These are phyloP conservation scores for Plecotus auritus DNA, from an alignment of 2,113 vertebrate genomes.

Conservation along the genomic window DNA sequence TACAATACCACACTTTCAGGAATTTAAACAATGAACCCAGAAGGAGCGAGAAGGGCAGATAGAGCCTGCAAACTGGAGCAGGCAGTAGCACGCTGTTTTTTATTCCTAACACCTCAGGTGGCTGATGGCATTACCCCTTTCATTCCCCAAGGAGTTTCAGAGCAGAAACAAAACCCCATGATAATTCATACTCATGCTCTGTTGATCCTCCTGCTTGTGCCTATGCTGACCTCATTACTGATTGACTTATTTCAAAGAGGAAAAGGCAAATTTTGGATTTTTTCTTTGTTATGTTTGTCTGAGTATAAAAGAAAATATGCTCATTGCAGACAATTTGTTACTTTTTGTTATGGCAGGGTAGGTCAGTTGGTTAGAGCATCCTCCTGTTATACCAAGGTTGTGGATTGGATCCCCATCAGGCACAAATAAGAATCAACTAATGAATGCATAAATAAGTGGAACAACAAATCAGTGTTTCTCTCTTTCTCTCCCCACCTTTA, in stretches of 20 bases:
- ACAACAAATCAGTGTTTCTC: no score
- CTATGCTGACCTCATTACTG: slow-evolving; percentile 40
- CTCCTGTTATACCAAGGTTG: no score
- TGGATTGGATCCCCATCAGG: no score
- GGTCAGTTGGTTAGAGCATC: no score
- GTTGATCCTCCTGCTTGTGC: not conserved
- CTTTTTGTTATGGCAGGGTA: no score
- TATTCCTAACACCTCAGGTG: not conserved
- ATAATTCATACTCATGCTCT: slow-evolving; percentile 7
- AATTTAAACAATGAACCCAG: not conserved
- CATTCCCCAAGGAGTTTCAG: not conserved
- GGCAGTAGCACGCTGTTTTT: not conserved
- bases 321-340: not conserved
- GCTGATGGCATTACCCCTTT: not conserved
- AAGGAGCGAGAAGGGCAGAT: not conserved
- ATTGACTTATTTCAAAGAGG: not conserved
- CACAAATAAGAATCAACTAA: no score
- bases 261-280: not conserved
- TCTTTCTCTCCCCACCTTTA: no score
- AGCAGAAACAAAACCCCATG: not conserved
- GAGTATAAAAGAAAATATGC: not conserved
- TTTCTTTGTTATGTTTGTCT: slow-evolving; percentile 18
- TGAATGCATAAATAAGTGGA: no score
- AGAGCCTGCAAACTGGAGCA: not conserved
- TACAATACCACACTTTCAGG: not conserved